Base-by-base conservation (phyloP, 2,888 invertebrate species). In the Chorisops tibialis region DNA sequence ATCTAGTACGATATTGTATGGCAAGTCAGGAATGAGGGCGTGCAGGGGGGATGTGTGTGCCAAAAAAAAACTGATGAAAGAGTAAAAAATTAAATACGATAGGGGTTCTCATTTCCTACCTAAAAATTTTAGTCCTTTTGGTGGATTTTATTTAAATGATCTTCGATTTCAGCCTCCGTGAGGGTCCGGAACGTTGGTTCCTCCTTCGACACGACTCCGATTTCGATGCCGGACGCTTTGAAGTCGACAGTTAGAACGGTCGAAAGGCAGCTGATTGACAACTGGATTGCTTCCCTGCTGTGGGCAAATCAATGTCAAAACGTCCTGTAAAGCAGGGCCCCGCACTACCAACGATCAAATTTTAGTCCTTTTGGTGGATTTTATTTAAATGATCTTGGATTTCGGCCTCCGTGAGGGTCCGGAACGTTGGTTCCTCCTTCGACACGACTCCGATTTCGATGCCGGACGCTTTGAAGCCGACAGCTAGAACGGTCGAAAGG, bases 391-490 rank as follows among this genome's bases (percentile, higher is more conserved):
- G 95, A 69, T 85, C 84, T 78, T 97, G 96, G 70, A 95, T 87
- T 77, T 97, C 95, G 67, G 83, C 81, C 74, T 96, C 96, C 9
- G 84, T 81, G 67, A 97, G 79, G 67, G 88, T 84, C 62, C 89
- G 88, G 81, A 66, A 85, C 80, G 70, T 68, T 0, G 91, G 91
- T 67, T 89, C 81, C 21, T 89, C 87, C 73, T 88, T 88, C 47
- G 88, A 87, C 59, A 97, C 96, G 64, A 98, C 82, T 12, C 93
- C 97, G 65, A 99, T 89, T 83, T 99, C 98, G 68, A 99, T 88
- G 79, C 99, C 98, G 41, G 87, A 84, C n/a, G 96, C 88, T 77
- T 96, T 97, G 78, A 99, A 95, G 81, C 99, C 99, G 19, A 96
- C 95, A 11, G 96, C 92, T 51, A 99, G 82, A 62, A 97, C 93